A percentile compares a stretch with the other conserved stretches of the same genome.
Conservation (phyloP, 1,140 invertebrate species). For the Thrips palmi region DNA sequence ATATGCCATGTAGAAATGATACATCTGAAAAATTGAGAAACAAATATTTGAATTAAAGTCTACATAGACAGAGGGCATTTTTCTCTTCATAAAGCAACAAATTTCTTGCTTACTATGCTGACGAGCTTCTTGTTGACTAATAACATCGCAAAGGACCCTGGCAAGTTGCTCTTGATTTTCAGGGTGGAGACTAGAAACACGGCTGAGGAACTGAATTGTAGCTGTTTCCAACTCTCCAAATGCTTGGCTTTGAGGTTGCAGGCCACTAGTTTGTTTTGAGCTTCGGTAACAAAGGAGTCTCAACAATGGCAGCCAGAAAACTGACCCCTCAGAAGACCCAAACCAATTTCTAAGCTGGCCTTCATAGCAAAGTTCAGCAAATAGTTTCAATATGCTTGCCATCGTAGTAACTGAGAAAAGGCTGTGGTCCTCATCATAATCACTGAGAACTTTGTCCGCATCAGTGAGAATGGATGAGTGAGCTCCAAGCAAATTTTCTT, state of each 20-base stretch:
- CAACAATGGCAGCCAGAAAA: conserved; percentile 68
- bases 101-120: conserved; percentile 26
- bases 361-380: conserved; percentile 58
- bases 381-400: conserved; percentile 55
- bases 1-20: conserved; percentile 41
- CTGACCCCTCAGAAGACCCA: conserved; percentile 50
- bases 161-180: conserved; percentile 69
- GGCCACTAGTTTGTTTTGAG: conserved; percentile 1
- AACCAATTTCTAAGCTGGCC: conserved; percentile 72
- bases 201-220: conserved; percentile 53
- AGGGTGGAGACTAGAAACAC: conserved; percentile 66
- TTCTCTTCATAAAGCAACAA: conserved; percentile 11
- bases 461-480: conserved; percentile 13
- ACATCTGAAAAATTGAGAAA: conserved; percentile 21
- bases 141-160: conserved; percentile 51
- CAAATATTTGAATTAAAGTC: conserved; percentile 7
- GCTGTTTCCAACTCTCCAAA: conserved; percentile 50
- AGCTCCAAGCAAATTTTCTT: conserved; percentile 8
- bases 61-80: too few relatives aligned
- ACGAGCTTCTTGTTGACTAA: conserved; percentile 42
- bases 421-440: conserved; percentile 12
- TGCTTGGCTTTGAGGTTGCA: conserved; percentile 17
- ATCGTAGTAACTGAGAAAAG: conserved; percentile 31
- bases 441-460: conserved; percentile 13
- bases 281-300: conserved; percentile 6